These are phyloP conservation scores for Parochlus steinenii DNA, from an alignment of 2,888 invertebrate species.

Conservation along the genomic window DNA sequence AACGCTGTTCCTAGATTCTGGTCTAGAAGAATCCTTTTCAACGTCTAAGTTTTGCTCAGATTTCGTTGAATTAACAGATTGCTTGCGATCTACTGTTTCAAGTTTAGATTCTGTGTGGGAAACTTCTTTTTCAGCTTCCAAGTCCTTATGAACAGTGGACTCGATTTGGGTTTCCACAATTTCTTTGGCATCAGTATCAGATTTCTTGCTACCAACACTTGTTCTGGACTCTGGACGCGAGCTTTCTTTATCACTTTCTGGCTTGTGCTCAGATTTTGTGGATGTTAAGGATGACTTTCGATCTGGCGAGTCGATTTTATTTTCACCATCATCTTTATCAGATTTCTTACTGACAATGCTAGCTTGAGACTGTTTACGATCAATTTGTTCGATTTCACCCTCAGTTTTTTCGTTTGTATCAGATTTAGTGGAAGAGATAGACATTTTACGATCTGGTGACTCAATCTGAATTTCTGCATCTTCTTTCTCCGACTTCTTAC, in stretches of 20 bases:
- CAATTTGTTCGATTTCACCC: neutral
- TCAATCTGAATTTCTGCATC: conserved; percentile 11
- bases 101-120: too few relatives aligned
- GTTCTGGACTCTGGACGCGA: conserved; percentile 19
- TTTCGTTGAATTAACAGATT: neutral
- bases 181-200: conserved; percentile 12
- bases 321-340: neutral
- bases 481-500: conserved; percentile 9
- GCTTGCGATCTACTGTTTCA: conserved; percentile 7
- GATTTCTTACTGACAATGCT: conserved; percentile 13
- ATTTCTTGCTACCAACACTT: conserved; percentile 18
- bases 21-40: conserved; percentile 11
- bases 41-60: conserved; percentile 2
- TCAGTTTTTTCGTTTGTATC: conserved; percentile 2
- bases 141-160: too few relatives aligned
- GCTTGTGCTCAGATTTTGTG: conserved; percentile 13
- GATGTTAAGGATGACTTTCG: conserved; percentile 19
- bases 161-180: too few relatives aligned
- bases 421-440: conserved; percentile 17
- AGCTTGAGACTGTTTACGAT: conserved; percentile 4
- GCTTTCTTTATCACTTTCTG: conserved; percentile 13
- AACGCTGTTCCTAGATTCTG: conserved; percentile 13
- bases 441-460: conserved; percentile 18
- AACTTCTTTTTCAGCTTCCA: too few relatives aligned
- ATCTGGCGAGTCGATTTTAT: conserved; percentile 14